Base-by-base conservation (phyloP, 2,797 vertebrate species). In the Austrolebias charrua region DNA sequence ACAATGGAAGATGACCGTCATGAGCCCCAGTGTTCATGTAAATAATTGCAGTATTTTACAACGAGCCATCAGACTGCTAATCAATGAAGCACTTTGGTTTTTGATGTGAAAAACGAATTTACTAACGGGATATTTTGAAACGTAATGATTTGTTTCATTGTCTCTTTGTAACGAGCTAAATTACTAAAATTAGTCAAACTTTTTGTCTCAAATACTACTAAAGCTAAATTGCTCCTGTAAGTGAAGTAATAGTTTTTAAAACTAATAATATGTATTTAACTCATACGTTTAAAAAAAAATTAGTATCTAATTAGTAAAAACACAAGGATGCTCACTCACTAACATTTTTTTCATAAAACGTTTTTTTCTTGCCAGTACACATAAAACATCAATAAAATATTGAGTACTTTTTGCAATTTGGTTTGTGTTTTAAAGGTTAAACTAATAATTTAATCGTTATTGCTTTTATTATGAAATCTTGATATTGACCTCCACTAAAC, bases 61-160 rank as follows among this genome's bases (percentile, higher is more conserved):
- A 69, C 47, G 76, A 74, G 81, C 83, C 87, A 89, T 87, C 85
- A 87, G 79, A 83, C 60, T 69, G 4, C 5, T 35, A 45, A 51
- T 52, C 83, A 86, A 81, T 88, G 86, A 83, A 84, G 79, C 80
- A 19, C 71, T 11, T 29, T 52, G 14, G 59, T 5, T 48, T 38
- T 54, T 4, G n/a, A 29, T 42, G 6, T 73, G 13, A 55, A 69
- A 55, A 40, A 40, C 38, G 18, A 40, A 45, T 61, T 13, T 18
- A 67, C 60, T 75, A 68, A 76, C 53, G 19, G 19, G 15, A 51
- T 63, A 55, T 35, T 24, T 43, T 16, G 14, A 2, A 69, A 66
- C 10, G 6, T 38, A 6, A 38, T 54, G 0, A 70, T 57, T 56
- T 44, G 52, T 66, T 45, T 49, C 5, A 50, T 35, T 4, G 8